Evolutionary conservation across 2,888 invertebrate species (phyloP).

Genomic region (Gryllus longicercus): DNA sequence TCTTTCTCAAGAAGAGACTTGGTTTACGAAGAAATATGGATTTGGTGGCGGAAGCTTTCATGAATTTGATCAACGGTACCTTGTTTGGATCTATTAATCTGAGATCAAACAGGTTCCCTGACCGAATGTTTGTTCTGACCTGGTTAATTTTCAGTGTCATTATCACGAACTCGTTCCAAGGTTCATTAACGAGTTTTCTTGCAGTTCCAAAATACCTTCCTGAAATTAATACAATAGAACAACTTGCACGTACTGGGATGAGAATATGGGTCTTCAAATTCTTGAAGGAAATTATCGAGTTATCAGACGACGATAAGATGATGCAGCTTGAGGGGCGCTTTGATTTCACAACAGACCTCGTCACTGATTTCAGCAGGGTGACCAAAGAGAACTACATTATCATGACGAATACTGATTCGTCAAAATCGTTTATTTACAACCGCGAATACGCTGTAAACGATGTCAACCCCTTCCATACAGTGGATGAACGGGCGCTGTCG

Average conservation of each 20-base stretch:
- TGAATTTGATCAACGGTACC: background rate
- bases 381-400: background rate
- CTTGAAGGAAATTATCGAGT: background rate
- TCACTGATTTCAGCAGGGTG: background rate
- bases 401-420: background rate
- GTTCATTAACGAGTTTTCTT: constrained; percentile 23
- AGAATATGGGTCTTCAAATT: background rate
- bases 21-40: background rate
- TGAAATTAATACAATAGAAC: constrained; percentile 20
- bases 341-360: background rate
- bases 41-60: background rate
- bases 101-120: background rate
- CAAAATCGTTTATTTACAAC: background rate
- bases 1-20: background rate
- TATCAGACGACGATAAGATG: too few species aligned
- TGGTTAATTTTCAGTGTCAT: constrained; percentile 22
- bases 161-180: constrained; percentile 23
- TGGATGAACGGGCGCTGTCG: background rate
- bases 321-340: too few species aligned
- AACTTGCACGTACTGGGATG: background rate
- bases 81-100: constrained; percentile 1
- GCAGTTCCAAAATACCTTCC: constrained; percentile 24
- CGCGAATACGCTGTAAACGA: background rate
- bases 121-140: background rate
- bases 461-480: background rate